A percentile compares a stretch with the other conserved stretches of the same genome.
These are phyloP conservation scores for Silurus asotus DNA, from an alignment of 2,113 vertebrate genomes.

Conservation along the genomic window DNA sequence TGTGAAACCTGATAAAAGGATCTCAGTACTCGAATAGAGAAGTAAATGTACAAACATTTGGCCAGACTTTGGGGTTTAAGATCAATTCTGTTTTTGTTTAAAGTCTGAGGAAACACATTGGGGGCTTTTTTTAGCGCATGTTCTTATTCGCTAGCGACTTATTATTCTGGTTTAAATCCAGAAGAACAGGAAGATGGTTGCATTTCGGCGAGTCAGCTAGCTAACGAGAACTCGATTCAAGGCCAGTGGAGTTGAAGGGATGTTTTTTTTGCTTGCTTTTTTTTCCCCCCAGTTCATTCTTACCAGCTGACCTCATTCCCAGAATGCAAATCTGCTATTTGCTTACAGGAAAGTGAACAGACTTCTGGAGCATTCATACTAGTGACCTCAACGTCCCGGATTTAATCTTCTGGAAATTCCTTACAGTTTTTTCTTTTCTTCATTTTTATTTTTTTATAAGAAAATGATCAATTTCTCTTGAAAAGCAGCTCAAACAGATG, in stretches of 20 bases:
- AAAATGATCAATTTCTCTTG: too few species aligned
- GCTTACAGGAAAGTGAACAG: background rate
- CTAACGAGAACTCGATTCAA: background rate
- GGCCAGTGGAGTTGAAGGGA: too few species aligned
- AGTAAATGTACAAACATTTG: background rate
- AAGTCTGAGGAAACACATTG: background rate
- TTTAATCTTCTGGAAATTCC: too few species aligned
- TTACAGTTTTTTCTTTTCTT: too few species aligned
- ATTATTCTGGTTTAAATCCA: background rate
- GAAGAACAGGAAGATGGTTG: background rate
- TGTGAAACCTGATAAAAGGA: background rate
- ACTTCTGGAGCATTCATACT: background rate
- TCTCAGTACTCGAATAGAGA: background rate
- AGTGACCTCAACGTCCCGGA: too few species aligned
- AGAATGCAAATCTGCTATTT: constrained; percentile 5
- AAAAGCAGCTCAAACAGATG: too few species aligned
- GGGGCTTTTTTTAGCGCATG: background rate
- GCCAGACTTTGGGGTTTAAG: background rate
- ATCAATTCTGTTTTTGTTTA: background rate
- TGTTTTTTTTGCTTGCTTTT: background rate
- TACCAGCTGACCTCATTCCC: background rate
- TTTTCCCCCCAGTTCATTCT: background rate
- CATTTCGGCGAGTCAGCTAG: background rate
- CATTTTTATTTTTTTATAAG: too few species aligned
- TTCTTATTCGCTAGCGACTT: background rate